Evolutionary conservation across 2,888 invertebrate genomes (phyloP), one percentile per base, ranked within the genome.

Genomic region (Panopea generosa): DNA sequence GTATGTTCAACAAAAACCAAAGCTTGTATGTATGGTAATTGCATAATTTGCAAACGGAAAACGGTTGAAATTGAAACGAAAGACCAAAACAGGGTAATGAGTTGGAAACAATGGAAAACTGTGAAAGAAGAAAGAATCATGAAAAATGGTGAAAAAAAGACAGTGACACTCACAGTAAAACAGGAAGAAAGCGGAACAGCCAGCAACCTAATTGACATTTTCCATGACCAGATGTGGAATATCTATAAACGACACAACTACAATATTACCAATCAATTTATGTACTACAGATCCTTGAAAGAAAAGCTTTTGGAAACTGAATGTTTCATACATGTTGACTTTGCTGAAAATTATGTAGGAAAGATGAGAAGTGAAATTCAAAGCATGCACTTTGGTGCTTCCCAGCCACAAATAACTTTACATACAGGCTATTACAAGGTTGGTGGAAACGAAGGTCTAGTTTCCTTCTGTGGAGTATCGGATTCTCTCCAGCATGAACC

Each of bases 301-400:
- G 16, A 47, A 1, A 57, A 49, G 1, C 16, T 62, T 26, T 26
- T 22, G 11, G 33, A 43, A 9, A 38, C 61, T n/a, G 47, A 47
- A 9, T 16, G 53, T 20, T 55, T 70, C 3, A 38, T 56, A 20
- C 69, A 70, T 18, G 49, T 70, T 16, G 61, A 70, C 33, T 70
- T 70, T 33, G 52, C 61, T 6, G 61, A 62, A 38, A 70, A 70
- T 33, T 70, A 56, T 27, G 16, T 18, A 0, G 65, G 72, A 55
- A 72, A 65, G 59, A 60, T 53, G 16, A 11, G 22, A 1, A n/a
- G 18, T 0, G 72, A 72, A 24, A 65, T 65, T 0, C 72, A 72
- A 26, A 20, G 55, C 56, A 40, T 53, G 45, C 43, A 69, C 59
- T 60, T 60, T 59, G 40, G 56, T 22, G 49, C 59, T 6, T 72